Evolutionary conservation across 2,113 vertebrate genomes (phyloP), one percentile per base, ranked within the genome.

Genomic region (Labeo rohita): DNA sequence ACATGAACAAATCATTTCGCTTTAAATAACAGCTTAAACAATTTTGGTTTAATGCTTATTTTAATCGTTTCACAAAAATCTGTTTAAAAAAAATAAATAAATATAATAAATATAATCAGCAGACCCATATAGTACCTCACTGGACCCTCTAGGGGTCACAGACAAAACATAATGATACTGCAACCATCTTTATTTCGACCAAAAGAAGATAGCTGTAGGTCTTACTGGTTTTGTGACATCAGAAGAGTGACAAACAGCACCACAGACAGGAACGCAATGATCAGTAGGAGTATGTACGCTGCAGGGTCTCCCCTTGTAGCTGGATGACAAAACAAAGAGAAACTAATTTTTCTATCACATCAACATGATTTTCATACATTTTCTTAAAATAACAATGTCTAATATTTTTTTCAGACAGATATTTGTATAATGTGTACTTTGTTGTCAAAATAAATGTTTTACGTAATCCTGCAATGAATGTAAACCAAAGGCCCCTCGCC

Each of bases 191-290:
- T 70, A 72, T 43, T 43, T 49, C 50, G 45, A 50, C 11, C 6
- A n/a, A 2, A 52, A 78, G 21, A 80, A n/a, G 36, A 43, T 3
- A 80, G 36, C 10, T 68, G 43, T 68, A 39, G 11, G 15, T 16
- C 90, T 86, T 95, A 97, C 98, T 96, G 97, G 88, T 97, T 97
- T 87, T 97, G 97, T 0, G 96, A 96, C 88, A 97, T 86, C 91
- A 97, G 85, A 66, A 99, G 79, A 0, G 89, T 95, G 92, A 96
- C 94, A 59, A 98, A 91, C 85, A 99, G 77, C 61, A 98, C 88
- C 28, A 97, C 84, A 0, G 93, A 95, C 56, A 96, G 95, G 73
- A 96, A 96, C 76, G 94, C 92, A 83, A 98, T 93, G 83, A 97
- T 91, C 56, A 96, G 94, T 87, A 98, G 89, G 23, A 97, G 93